A percentile compares a stretch with the other conserved stretches of the same genome.
Conservation (phyloP, 2,113 vertebrate genomes). For the Catharus minimus region DNA sequence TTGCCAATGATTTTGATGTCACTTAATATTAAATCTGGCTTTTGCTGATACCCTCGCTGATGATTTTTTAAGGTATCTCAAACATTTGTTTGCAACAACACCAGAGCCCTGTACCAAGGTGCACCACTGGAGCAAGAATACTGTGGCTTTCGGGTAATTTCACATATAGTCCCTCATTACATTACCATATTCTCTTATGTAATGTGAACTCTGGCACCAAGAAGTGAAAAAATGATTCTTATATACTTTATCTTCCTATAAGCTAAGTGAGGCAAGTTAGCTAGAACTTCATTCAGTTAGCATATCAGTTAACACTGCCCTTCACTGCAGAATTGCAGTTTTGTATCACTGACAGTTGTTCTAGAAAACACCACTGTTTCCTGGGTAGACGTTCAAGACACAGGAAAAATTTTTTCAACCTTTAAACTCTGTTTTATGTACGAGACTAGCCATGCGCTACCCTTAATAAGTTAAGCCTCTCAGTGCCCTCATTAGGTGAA, state of each 20-base stretch:
- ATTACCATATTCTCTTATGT: neutral
- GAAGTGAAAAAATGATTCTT: neutral
- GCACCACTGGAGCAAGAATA: neutral
- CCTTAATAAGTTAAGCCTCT: neutral
- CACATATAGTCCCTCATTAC: neutral
- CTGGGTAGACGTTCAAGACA: neutral
- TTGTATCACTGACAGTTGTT: neutral
- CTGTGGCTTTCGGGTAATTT: neutral
- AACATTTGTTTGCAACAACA: accelerated
- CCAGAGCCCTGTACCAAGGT: too few species aligned
- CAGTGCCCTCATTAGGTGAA: neutral
- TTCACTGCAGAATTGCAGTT: neutral
- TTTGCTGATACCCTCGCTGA: neutral
- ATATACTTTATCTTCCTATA: neutral
- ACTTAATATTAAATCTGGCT: neutral
- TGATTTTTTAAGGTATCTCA: neutral
- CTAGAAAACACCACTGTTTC: neutral
- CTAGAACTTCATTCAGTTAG: neutral
- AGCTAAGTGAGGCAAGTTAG: neutral
- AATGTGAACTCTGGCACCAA: neutral
- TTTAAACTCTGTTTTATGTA: neutral
- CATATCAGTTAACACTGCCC: neutral
- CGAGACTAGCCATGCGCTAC: neutral
- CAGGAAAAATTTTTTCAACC: neutral
- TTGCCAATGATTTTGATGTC: accelerated